Base-by-base conservation (phyloP, 2,113 vertebrate genomes). In the Muntiacus muntjak region DNA sequence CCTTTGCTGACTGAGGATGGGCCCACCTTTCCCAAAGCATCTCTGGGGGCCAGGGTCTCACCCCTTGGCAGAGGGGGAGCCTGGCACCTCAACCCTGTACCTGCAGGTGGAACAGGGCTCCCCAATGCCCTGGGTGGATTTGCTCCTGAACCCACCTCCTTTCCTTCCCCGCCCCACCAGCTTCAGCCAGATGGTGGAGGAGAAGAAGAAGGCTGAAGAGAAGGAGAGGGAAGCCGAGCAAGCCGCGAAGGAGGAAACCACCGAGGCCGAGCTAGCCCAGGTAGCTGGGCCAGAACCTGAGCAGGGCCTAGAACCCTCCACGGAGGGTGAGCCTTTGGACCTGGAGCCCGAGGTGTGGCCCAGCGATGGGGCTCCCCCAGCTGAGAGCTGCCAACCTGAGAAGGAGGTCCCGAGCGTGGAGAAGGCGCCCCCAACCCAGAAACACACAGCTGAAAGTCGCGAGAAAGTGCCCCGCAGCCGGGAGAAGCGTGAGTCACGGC, bases 401-500 rank as follows among this genome's bases (percentile, higher is more conserved):
- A 52, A 81, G 78, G 78, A 52, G 47, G 47, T 25, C 45, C 79
- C 93, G 0, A 74, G 95, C n/a, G 36, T 81, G 33, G 97, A 97
- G 78, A 82, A 96, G 96, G 36, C 58, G 0, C 87, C 97, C 0
- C 94, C 93, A 0, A 1, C 85, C 47, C 98, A 95, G 78, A 98
- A 97, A 50, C 90, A 2, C 0, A 1, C 10, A 0, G 0, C 30
- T 0, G 99, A 98, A n/a, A 12, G 87, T 54, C 96, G 89, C 0
- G 99, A 99, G 60, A 98, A 97, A 79, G 96, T 12, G 0, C 23
- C 97, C 10, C 98, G 98, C 98, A 99, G 98, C 97, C 99, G 99
- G 92, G 99, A 99, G 97, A 99, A 99, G 98, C 98, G 99, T 0
- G 99, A 99, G 89, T 99, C 98, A 26, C 99, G 99, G 85, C 99